Evolutionary conservation across 2,797 vertebrate genomes (phyloP), one percentile per base, ranked within the genome.

Genomic region (Antrozous pallidus): DNA sequence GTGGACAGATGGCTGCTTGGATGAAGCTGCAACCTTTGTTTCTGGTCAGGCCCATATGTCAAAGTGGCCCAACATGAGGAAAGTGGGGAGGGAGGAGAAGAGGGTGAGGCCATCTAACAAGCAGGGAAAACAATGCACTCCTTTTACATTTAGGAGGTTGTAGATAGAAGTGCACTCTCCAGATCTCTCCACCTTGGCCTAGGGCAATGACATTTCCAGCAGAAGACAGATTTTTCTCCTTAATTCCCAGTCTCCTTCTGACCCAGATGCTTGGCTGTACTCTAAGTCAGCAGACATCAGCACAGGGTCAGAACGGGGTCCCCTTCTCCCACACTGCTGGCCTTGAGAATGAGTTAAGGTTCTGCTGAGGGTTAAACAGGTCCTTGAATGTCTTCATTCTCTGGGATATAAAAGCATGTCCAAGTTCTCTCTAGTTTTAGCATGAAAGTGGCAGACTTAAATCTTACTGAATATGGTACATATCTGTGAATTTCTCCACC

Each of bases 1-100:
- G 81, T 61, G 58, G 96, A 91, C 94, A 96, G 95, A 97, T 94
- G 96, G 95, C 65, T 95, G 80, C 84, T 78, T 90, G 81, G 65
- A 71, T 96, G 78, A 94, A 94, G 73, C 1, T 8, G 63, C 78
- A 90, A 90, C 95, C 90, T 95, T 96, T 92, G 94, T 90, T 96
- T 90, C 90, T 96, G 95, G 88, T 85, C 51, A 88, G 56, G 58
- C 47, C 87, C 92, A 56, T 47, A 90, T 92, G 90, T 93, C 78
- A 96, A 83, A 88, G 82, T 67, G 74, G 65, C 61, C 78, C 20
- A 3, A 93, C 82, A 91, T 49, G 38, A 67, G 63, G 51, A 14
- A 69, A 94, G 45, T 75, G 13, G 56, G 70, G 18, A 28, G 31
- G 26, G 31, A 49, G 26, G 11, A 69, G 31, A 12, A 79, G 75